Conservation (phyloP, 2,888 invertebrate species). For the Rhagophthalmus giganteus region DNA sequence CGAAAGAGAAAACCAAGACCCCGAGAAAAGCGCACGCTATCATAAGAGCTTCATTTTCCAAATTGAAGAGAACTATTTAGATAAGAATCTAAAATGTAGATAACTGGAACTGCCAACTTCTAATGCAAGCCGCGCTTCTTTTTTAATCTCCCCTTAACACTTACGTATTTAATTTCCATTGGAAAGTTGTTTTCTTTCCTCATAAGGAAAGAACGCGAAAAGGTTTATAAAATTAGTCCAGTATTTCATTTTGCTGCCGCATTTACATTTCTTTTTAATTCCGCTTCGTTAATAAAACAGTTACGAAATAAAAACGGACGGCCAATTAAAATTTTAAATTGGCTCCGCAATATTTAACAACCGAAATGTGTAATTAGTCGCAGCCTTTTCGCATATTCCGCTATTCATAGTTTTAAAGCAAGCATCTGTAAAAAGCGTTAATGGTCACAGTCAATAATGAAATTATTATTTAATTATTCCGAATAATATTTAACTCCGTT, state of each 20-base stretch:
- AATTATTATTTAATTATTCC: too few relatives aligned
- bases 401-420: too few relatives aligned
- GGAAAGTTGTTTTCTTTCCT: conserved; percentile 9
- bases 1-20: too few relatives aligned
- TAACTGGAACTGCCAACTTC: conserved; percentile 13
- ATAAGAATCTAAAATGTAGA: conserved; percentile 31
- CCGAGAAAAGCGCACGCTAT: conserved; percentile 1
- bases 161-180: conserved; percentile 19
- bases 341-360: conserved; percentile 30
- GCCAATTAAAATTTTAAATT: conserved; percentile 32
- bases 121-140: conserved; percentile 1
- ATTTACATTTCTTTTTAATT: conserved; percentile 27
- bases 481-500: too few relatives aligned
- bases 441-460: too few relatives aligned
- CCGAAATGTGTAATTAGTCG: conserved; percentile 23
- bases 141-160: conserved; percentile 12
- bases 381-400: too few relatives aligned
- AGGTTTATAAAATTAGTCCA: conserved; percentile 19
- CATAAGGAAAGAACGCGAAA: conserved; percentile 8
- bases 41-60: conserved; percentile 8
- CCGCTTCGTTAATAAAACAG: conserved; percentile 26
- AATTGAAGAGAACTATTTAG: conserved; percentile 31
- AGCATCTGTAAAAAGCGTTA: too few relatives aligned
- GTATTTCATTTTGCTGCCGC: conserved; percentile 16
- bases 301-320: conserved; percentile 25